Conservation (phyloP, 1,140 invertebrate genomes). For the Neodiprion fabricii region DNA sequence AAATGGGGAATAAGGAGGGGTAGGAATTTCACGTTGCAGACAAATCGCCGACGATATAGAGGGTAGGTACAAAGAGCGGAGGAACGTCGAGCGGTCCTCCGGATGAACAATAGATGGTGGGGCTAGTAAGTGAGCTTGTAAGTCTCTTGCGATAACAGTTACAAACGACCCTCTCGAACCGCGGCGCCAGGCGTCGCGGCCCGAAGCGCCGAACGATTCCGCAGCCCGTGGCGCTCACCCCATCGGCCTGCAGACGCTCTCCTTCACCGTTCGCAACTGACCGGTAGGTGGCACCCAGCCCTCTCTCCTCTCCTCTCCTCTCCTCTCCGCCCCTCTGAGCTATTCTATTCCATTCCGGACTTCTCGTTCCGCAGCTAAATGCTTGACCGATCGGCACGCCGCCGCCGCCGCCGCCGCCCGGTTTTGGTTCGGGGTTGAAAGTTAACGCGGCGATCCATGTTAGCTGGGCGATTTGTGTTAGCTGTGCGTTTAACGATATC, state of each 20-base stretch:
- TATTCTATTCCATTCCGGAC: too few relatives aligned
- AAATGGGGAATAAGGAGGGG: neutral
- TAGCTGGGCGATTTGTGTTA: too few relatives aligned
- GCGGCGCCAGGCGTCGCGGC: neutral
- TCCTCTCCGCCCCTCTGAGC: too few relatives aligned
- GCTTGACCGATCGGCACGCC: too few relatives aligned
- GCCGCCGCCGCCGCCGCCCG: too few relatives aligned
- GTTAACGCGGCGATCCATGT: too few relatives aligned
- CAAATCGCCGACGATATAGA: slow-evolving; percentile 7
- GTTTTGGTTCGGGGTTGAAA: too few relatives aligned
- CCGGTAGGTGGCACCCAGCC: neutral
- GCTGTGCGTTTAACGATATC: neutral
- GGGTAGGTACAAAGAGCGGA: neutral
- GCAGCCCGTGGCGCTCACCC: neutral
- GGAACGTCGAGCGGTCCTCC: neutral
- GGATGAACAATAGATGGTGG: slow-evolving; percentile 8
- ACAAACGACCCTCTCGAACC: slow-evolving; percentile 14
- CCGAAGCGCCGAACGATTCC: neutral
- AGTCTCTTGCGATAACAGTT: slow-evolving; percentile 17
- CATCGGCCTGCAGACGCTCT: neutral
- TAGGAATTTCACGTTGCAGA: neutral
- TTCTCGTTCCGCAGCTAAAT: too few relatives aligned
- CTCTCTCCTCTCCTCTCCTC: neutral
- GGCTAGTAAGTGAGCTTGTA: slow-evolving; percentile 14
- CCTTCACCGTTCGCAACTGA: neutral